Evolutionary conservation across 2,113 vertebrate genomes (phyloP).

Genomic region (Callipepla californica): DNA sequence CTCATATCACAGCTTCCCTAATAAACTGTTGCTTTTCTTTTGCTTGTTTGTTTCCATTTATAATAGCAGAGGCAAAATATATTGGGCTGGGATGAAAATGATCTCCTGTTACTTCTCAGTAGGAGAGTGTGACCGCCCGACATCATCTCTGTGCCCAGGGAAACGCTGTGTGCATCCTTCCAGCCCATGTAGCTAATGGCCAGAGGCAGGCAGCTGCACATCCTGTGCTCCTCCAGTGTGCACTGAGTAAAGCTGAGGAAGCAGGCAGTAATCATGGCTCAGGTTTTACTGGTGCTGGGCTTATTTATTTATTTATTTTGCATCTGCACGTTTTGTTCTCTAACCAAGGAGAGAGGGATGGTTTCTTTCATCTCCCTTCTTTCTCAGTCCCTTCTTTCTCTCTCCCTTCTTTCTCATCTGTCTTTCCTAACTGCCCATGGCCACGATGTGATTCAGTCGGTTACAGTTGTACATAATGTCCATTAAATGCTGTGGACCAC

Average conservation of each 20-base stretch:
- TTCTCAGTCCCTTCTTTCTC: background rate
- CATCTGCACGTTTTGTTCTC: background rate
- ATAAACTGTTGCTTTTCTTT: background rate
- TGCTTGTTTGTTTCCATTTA: background rate
- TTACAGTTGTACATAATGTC: background rate
- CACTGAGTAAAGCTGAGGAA: slow-evolving; percentile 6
- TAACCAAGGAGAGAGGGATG: background rate
- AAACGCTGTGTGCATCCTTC: background rate
- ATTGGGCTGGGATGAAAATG: background rate
- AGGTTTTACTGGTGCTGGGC: background rate
- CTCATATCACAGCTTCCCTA: background rate
- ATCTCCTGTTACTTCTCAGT: background rate
- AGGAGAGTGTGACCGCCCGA: rapidly evolving
- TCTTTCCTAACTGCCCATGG: background rate
- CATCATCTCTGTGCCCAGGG: background rate
- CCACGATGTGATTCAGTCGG: rapidly evolving
- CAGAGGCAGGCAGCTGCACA: background rate
- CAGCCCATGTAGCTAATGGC: background rate
- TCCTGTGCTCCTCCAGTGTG: background rate
- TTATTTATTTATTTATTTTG: background rate
- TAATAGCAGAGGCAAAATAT: background rate
- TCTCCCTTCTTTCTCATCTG: no score
- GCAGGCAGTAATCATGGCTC: background rate
- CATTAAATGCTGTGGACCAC: background rate
- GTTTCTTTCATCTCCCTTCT: background rate